Evolutionary conservation across 1,140 invertebrate genomes (phyloP).

Genomic region (Procambarus virginalis): DNA sequence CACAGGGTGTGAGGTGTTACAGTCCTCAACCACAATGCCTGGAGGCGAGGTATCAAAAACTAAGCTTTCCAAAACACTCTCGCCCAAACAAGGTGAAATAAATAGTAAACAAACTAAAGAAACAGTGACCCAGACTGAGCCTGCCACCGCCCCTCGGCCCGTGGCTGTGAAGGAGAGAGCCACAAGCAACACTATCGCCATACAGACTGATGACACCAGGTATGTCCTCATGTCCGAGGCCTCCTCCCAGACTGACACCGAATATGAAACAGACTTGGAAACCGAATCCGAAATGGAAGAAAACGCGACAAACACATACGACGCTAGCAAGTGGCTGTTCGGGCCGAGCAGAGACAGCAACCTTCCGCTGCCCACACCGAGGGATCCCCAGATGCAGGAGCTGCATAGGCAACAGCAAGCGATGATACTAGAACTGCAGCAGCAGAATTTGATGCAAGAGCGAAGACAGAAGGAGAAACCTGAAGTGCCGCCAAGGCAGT

Average conservation of each 20-base stretch:
- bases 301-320: constrained; percentile 7
- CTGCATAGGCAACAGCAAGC: constrained; percentile 50
- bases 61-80: not conserved
- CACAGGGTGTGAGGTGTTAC: not conserved
- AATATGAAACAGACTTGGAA: constrained; percentile 65
- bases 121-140: constrained; percentile 50
- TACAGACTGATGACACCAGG: constrained; percentile 49
- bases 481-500: constrained; percentile 47
- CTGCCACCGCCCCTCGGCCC: not conserved
- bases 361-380: not conserved
- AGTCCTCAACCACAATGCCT: not conserved
- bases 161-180: constrained; percentile 5
- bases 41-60: not conserved
- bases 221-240: constrained; percentile 44
- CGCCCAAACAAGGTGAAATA: not conserved
- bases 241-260: constrained; percentile 59
- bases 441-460: constrained; percentile 46
- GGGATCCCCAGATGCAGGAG: constrained; percentile 37
- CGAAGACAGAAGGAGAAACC: constrained; percentile 21
- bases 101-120: constrained; percentile 36
- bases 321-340: constrained; percentile 47
- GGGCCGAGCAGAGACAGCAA: constrained; percentile 20
- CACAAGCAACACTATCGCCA: constrained; percentile 47
- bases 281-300: constrained; percentile 66
- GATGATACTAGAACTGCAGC: constrained; percentile 47